phyloP scores from a whole-genome alignment of 2,113 vertebrate species.

The Sylvilagus bachmani region DNA sequence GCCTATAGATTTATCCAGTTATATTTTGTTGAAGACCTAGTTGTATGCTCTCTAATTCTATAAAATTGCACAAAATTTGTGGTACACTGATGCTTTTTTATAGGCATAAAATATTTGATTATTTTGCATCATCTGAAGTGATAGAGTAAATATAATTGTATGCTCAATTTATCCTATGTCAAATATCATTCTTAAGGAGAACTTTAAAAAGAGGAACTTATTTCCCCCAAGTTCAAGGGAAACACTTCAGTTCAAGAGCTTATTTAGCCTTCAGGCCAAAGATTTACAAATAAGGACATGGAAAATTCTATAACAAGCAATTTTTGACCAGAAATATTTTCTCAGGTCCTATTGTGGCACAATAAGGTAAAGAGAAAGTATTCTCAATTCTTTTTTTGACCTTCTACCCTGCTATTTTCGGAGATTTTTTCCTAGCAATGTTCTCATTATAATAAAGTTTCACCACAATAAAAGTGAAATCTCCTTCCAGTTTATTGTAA shows the following conservation, averaged over 20 bases:
- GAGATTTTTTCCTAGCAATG: conserved; percentile 63
- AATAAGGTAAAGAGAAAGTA: conserved; percentile 64
- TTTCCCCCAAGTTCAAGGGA: background rate
- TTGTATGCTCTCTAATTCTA: background rate
- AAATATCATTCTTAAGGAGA: conserved; percentile 18
- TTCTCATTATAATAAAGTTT: conserved; percentile 75
- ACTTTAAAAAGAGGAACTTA: conserved; percentile 14
- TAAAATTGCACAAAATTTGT: background rate
- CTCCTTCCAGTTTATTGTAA: conserved; percentile 74
- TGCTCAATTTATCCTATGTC: background rate
- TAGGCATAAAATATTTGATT: background rate
- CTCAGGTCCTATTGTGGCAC: conserved; percentile 40
- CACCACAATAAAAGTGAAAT: conserved; percentile 74
- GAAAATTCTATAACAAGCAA: background rate
- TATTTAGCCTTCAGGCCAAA: background rate
- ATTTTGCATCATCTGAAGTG: background rate
- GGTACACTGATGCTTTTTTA: background rate
- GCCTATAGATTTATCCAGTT: background rate
- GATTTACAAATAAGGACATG: conserved; percentile 13
- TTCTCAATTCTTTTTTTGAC: conserved; percentile 62
- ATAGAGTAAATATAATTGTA: background rate
- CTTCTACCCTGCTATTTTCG: conserved; percentile 59
- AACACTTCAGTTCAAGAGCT: background rate
- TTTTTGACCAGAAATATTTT: conserved; percentile 43
- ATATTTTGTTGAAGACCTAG: conserved; percentile 1